Conservation (phyloP, 2,113 vertebrate genomes). For the Rostratula benghalensis region DNA sequence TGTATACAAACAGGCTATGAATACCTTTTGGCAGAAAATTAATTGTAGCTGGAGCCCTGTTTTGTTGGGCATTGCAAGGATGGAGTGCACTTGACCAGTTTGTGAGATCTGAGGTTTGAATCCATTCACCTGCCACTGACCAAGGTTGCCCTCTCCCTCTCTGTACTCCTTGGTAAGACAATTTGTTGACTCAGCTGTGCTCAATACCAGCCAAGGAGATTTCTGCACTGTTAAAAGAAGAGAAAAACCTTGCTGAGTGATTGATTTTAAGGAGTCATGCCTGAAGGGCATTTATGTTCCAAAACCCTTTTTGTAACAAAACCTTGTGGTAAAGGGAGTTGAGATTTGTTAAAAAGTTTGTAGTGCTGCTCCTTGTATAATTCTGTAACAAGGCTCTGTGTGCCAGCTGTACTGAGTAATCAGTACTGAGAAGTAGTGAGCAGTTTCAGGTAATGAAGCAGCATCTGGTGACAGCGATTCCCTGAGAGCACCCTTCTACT, state of each 20-base stretch:
- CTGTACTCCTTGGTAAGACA: background rate
- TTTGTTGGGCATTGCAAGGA: background rate
- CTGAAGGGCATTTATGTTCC: background rate
- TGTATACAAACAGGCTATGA: background rate
- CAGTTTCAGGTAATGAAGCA: constrained; percentile 2
- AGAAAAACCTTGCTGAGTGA: background rate
- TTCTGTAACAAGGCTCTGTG: background rate
- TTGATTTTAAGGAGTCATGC: background rate
- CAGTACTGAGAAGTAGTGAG: background rate
- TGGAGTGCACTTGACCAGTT: background rate
- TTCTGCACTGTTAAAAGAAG: background rate
- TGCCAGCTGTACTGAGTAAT: background rate
- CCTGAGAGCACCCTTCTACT: background rate
- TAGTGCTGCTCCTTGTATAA: background rate
- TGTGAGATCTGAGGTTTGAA: background rate
- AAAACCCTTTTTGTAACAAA: background rate
- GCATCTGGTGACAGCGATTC: background rate
- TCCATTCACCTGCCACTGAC: background rate
- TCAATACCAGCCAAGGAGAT: background rate
- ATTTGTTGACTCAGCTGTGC: background rate
- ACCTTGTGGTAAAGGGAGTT: background rate
- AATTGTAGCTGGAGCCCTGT: background rate
- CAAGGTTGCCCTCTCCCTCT: background rate
- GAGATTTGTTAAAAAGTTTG: background rate
- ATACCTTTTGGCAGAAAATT: background rate